A percentile compares a stretch with the other conserved stretches of the same genome.
Evolutionary conservation across 2,797 vertebrate species (phyloP).

Genomic region (Echiichthys vipera): DNA sequence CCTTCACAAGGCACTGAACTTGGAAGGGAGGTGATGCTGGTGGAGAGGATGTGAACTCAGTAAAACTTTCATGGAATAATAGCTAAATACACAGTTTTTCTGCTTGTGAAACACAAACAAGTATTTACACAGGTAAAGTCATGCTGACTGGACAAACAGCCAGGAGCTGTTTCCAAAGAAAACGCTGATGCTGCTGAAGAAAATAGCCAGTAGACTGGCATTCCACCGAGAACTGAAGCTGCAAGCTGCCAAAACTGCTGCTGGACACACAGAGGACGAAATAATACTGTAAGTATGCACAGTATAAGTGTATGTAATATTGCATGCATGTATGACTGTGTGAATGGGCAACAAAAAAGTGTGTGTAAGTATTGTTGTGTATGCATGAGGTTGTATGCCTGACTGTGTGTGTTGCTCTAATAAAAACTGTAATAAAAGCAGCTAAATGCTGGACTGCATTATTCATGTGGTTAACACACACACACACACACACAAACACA

Average conservation of each 20-base stretch:
- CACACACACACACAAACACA: constrained; percentile 15
- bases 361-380: neutral
- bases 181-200: neutral
- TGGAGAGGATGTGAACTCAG: neutral
- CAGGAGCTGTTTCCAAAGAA: neutral
- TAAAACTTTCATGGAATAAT: constrained; percentile 2
- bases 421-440: constrained; percentile 18
- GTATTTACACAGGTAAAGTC: constrained; percentile 8
- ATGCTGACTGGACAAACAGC: neutral
- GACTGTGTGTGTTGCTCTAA: neutral
- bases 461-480: neutral
- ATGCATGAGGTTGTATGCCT: too few relatives aligned
- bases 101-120: constrained; percentile 4
- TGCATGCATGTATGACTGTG: neutral
- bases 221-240: too few relatives aligned
- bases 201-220: neutral
- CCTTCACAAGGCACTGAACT: neutral
- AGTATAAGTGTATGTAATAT: too few relatives aligned
- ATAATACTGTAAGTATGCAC: too few relatives aligned
- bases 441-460: constrained; percentile 26
- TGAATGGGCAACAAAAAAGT: neutral
- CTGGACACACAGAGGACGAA: too few relatives aligned
- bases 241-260: too few relatives aligned
- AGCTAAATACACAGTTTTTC: neutral
- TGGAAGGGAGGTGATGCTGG: neutral